These are phyloP conservation scores for Yponomeuta evonymella DNA, from an alignment of 2,888 invertebrate species.

Conservation along the genomic window DNA sequence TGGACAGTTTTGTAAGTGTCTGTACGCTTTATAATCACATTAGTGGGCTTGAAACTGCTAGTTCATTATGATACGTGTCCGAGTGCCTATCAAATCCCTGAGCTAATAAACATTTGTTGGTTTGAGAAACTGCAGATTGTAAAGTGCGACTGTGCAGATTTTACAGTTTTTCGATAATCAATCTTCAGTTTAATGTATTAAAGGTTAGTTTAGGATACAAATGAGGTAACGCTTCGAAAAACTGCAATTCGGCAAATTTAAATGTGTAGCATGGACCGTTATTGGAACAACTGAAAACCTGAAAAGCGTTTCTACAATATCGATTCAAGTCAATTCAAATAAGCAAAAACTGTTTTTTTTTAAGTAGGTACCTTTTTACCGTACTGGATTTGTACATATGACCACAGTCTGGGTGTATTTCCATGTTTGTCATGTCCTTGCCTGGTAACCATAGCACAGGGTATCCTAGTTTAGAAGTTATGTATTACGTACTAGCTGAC, in stretches of 20 bases:
- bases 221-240: not conserved
- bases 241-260: not conserved
- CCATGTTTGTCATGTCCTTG: too few relatives aligned
- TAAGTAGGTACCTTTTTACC: too few relatives aligned
- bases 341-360: too few relatives aligned
- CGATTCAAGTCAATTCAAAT: too few relatives aligned
- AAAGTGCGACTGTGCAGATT: not conserved
- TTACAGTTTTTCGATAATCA: not conserved
- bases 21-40: not conserved
- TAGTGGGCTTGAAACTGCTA: not conserved
- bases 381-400: too few relatives aligned
- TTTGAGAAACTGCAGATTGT: not conserved
- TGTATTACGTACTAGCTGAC: too few relatives aligned
- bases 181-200: not conserved
- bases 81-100: not conserved
- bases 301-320: too few relatives aligned
- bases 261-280: not conserved
- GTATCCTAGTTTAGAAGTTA: too few relatives aligned
- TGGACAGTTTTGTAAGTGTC: not conserved
- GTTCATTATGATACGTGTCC: not conserved
- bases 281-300: too few relatives aligned
- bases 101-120: not conserved
- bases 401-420: too few relatives aligned
- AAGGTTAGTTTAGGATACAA: not conserved
- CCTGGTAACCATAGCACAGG: too few relatives aligned